Conservation (phyloP, 2,888 invertebrate species). For the Lydus trimaculatus region DNA sequence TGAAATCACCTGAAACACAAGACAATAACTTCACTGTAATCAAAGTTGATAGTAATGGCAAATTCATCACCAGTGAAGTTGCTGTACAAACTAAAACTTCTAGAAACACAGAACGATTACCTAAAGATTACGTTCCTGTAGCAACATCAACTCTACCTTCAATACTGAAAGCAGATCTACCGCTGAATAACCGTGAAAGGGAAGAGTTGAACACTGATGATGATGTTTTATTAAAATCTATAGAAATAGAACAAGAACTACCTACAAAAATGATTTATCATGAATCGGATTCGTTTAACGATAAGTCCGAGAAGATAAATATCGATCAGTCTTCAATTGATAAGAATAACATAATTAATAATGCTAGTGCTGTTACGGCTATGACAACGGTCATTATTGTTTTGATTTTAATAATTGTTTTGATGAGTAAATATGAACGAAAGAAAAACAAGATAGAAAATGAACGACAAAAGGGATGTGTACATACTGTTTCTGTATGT, state of each 20-base stretch:
- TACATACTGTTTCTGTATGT: conserved; percentile 60
- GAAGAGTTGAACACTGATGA: not conserved
- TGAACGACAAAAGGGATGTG: conserved; percentile 58
- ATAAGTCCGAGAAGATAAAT: conserved; percentile 13
- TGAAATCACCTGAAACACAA: not conserved
- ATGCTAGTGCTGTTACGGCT: conserved; percentile 63
- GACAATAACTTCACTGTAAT: not conserved
- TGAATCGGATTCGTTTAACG: conserved; percentile 27
- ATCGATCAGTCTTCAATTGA: conserved; percentile 22
- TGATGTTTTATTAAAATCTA: not conserved
- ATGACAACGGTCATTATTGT: conserved; percentile 65
- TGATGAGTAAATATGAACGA: conserved; percentile 61
- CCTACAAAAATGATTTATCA: not conserved
- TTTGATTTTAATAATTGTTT: conserved; percentile 60
- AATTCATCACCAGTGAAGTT: not conserved
- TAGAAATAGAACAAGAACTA: not conserved
- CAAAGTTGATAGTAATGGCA: not conserved
- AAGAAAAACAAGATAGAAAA: conserved; percentile 62
- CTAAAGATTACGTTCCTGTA: not conserved
- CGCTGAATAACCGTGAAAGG: not conserved
- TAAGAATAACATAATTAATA: conserved; percentile 42
- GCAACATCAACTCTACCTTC: not conserved
- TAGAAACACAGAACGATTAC: not conserved
- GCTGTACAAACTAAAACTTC: not conserved
- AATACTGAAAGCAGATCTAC: not conserved